These are phyloP conservation scores for Hippocampus comes DNA, from an alignment of 2,113 vertebrate species.

Conservation along the genomic window DNA sequence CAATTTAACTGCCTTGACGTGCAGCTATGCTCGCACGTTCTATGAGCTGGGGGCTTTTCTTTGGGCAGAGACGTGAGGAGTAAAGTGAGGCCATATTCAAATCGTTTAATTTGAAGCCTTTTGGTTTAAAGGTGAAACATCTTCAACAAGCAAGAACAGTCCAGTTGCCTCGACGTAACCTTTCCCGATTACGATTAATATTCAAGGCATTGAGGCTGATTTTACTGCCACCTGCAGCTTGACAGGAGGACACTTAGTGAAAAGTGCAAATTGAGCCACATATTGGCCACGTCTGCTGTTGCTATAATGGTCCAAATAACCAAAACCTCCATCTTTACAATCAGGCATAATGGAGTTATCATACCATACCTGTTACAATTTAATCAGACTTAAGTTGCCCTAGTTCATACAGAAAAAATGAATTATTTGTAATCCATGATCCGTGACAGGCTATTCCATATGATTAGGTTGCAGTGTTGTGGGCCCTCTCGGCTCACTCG, in stretches of 20 bases:
- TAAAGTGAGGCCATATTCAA: no score
- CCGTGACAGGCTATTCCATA: conserved; percentile 1
- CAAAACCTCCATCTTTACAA: background rate
- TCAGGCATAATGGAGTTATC: background rate
- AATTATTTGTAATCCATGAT: conserved; percentile 7
- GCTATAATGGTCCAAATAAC: background rate
- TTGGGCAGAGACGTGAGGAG: no score
- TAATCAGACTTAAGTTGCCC: background rate
- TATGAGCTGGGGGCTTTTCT: no score
- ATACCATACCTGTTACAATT: conserved; percentile 6
- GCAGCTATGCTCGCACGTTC: no score
- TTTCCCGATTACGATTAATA: background rate
- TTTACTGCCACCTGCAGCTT: background rate
- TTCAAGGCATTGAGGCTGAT: background rate
- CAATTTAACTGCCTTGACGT: no score
- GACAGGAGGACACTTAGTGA: no score
- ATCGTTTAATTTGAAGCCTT: background rate
- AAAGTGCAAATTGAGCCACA: background rate
- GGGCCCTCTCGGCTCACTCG: background rate
- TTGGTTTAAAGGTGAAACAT: background rate
- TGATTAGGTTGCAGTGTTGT: conserved; percentile 1
- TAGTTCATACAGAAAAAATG: background rate
- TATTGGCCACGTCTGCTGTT: background rate
- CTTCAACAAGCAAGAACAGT: background rate
- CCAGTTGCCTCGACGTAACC: background rate